Conservation (phyloP, 2,888 invertebrate genomes). For the Microplitis manilae region DNA sequence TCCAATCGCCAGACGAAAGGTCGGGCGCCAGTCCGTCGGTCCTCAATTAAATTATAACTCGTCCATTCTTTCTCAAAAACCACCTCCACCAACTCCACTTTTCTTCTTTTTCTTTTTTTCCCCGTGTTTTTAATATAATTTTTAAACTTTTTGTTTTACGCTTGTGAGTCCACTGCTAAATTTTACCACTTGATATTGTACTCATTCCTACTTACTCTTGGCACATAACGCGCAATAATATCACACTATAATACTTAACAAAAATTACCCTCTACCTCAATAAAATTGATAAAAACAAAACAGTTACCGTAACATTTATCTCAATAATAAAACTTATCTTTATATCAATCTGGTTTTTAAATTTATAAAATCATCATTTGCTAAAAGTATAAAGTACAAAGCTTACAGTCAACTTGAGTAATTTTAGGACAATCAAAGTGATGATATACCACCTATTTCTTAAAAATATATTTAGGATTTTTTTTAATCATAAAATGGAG, state of each 20-base stretch:
- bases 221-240: not conserved
- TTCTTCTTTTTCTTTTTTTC: constrained; percentile 19
- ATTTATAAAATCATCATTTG: too few species aligned
- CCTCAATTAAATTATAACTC: constrained; percentile 44
- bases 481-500: too few species aligned
- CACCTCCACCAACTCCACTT: constrained; percentile 11
- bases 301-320: not conserved
- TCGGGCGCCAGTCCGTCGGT: constrained; percentile 37
- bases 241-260: not conserved
- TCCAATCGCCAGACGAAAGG: constrained; percentile 33
- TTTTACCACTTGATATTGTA: not conserved
- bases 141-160: constrained; percentile 2
- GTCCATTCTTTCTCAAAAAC: constrained; percentile 34
- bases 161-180: not conserved
- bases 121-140: not conserved
- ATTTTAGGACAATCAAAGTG: too few species aligned
- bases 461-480: too few species aligned
- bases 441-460: too few species aligned
- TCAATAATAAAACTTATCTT: too few species aligned
- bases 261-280: not conserved
- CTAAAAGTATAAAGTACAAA: too few species aligned
- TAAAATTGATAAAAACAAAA: not conserved
- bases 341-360: too few species aligned
- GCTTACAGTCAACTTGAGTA: too few species aligned
- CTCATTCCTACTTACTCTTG: not conserved